Base-by-base conservation (phyloP, 1,140 invertebrate species). In the Helicoverpa zea region DNA sequence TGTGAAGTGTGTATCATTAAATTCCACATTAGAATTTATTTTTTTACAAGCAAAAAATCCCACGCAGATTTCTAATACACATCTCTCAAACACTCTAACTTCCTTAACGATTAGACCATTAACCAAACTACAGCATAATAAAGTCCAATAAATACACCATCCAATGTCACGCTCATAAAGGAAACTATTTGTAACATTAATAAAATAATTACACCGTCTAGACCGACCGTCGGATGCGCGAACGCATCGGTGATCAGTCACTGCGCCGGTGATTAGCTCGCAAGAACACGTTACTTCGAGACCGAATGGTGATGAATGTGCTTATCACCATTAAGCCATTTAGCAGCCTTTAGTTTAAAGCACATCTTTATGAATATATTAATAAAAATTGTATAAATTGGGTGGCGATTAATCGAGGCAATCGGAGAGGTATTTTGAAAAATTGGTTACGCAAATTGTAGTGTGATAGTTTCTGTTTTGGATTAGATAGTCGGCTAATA, bases 181-280 rank as follows among this genome's bases (percentile, higher is more conserved):
- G 90, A 90, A 88, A 88, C 87, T 86, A 89, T 91, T 87, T 86
- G 87, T 91, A 86, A 87, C 81, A 88, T 88, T 87, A 91, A 90
- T 91, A 90, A 89, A 90, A 90, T 90, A 91, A 91, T 91, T 91
- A 89, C 84, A 88, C 49, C 70, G 66, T 77, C 73, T 58, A 66
- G 59, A 54, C 58, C 14, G 14, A 43, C 23, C 16, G 58, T 81
- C 74, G 79, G 82, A 83, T 79, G 75, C 52, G 13, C 81, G 80
- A 49, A 12, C 16, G n/a, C 52, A 43, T 47, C 70, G 78, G 54
- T 75, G 52, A 61, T 73, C 30, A 63, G 9, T 84, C 83, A 73
- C 30, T 23, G 68, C 29, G 14, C 12, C 58, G 78, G 54, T 68
- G 52, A 61, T 73, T 29, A 63, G 49, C 35, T 29, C 4, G 47